A percentile compares a stretch with the other conserved stretches of the same genome.
Evolutionary conservation across 2,888 invertebrate genomes (phyloP).

Genomic region (Mimumesa dahlbomi): DNA sequence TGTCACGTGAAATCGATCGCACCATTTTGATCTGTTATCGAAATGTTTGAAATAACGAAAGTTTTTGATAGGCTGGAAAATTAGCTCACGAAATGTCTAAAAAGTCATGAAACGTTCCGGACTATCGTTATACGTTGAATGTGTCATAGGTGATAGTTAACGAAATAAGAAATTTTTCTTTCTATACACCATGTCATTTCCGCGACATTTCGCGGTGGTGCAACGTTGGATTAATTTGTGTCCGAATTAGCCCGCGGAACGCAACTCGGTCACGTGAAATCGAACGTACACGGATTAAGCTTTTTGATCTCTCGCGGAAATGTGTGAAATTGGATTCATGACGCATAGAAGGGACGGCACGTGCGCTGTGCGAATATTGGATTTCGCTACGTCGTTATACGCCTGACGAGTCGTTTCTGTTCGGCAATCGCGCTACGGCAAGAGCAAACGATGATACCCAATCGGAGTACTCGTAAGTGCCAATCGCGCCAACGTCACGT

Average conservation of each 20-base stretch:
- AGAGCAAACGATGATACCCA: constrained; percentile 57
- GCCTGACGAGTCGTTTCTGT: constrained; percentile 58
- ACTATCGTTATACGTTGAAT: no score
- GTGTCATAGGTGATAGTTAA: no score
- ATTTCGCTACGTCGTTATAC: constrained; percentile 58
- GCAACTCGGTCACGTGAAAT: constrained; percentile 9
- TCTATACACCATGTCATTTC: no score
- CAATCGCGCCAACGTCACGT: constrained; percentile 61
- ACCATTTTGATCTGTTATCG: no score
- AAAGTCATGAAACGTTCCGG: no score
- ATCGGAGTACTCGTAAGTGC: constrained; percentile 60
- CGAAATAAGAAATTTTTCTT: no score
- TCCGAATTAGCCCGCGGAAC: constrained; percentile 5
- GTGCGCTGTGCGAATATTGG: constrained; percentile 53
- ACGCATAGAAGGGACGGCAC: constrained; percentile 37
- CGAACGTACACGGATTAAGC: constrained; percentile 9
- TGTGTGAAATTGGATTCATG: constrained; percentile 55
- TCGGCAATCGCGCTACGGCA: constrained; percentile 42
- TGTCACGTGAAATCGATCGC: no score
- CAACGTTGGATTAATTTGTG: constrained; percentile 12
- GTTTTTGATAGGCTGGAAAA: no score
- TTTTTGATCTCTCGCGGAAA: constrained; percentile 50
- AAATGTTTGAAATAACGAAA: no score
- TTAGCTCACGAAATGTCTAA: no score
- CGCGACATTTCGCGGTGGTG: background rate